phyloP scores from a whole-genome alignment of 2,888 invertebrate genomes.

The Platycnemis pennipes region DNA sequence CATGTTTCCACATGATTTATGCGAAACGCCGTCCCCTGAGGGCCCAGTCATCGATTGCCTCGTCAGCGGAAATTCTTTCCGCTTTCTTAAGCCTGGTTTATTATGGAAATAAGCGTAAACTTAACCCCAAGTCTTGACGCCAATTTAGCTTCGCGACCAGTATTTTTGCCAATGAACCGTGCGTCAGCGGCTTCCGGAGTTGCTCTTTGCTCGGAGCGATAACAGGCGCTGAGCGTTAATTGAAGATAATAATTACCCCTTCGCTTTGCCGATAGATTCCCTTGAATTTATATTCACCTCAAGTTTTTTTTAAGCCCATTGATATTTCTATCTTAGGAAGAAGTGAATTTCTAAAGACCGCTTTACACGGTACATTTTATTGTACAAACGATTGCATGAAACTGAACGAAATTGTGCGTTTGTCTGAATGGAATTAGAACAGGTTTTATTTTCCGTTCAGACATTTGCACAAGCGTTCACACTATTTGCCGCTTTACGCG shows the following conservation, averaged over 20 bases:
- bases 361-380: no score
- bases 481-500: no score
- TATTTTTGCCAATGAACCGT: not conserved
- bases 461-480: no score
- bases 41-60: not conserved
- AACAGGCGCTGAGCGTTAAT: not conserved
- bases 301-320: not conserved
- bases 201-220: not conserved
- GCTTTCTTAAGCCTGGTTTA: not conserved
- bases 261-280: not conserved
- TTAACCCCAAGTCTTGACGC: not conserved
- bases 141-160: not conserved
- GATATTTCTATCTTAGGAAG: not conserved
- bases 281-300: not conserved
- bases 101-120: no score
- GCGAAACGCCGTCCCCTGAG: no score
- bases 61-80: not conserved
- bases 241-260: not conserved
- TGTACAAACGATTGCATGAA: no score
- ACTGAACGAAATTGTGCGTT: no score
- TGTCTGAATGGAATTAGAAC: no score
- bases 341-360: not conserved
- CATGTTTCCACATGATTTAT: no score
- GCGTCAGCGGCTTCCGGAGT: not conserved
- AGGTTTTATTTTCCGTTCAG: no score